phyloP scores from a whole-genome alignment of 2,888 invertebrate species.

The Melieria omissa region DNA sequence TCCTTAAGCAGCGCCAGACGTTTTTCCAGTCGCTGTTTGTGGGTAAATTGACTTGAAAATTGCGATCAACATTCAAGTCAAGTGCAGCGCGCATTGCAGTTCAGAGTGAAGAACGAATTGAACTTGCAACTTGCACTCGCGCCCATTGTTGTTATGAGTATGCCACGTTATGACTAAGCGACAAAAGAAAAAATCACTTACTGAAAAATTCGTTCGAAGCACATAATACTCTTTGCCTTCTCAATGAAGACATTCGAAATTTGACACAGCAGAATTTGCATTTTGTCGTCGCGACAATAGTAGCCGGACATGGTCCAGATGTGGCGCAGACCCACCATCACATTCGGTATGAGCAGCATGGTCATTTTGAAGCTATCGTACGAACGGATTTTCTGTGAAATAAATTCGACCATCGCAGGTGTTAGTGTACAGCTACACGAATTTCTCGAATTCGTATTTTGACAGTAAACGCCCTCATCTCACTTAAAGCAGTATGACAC shows the following conservation, averaged over 20 bases:
- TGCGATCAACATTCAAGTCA: conserved; percentile 16
- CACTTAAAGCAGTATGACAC: background rate
- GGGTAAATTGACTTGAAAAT: conserved; percentile 33
- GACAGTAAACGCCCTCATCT: background rate
- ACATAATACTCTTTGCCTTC: conserved; percentile 78
- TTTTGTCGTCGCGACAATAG: conserved; percentile 85
- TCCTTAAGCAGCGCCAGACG: background rate
- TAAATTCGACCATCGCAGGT: background rate
- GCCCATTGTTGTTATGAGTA: no score
- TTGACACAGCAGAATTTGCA: conserved; percentile 84
- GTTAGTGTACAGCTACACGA: no score
- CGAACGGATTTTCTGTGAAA: conserved; percentile 74
- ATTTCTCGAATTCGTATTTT: background rate
- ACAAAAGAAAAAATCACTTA: conserved; percentile 64
- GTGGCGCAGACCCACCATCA: conserved; percentile 87
- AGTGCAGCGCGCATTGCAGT: conserved; percentile 21
- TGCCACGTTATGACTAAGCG: no score
- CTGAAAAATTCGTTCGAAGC: conserved; percentile 81
- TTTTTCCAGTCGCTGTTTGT: conserved; percentile 11
- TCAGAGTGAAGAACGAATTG: no score
- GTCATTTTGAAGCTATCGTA: conserved; percentile 78
- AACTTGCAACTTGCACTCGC: no score
- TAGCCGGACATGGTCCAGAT: conserved; percentile 92
- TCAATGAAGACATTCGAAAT: conserved; percentile 86
- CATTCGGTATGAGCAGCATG: conserved; percentile 77